phyloP scores from a whole-genome alignment of 2,797 vertebrate species.

The Pseudomugil gertrudae region DNA sequence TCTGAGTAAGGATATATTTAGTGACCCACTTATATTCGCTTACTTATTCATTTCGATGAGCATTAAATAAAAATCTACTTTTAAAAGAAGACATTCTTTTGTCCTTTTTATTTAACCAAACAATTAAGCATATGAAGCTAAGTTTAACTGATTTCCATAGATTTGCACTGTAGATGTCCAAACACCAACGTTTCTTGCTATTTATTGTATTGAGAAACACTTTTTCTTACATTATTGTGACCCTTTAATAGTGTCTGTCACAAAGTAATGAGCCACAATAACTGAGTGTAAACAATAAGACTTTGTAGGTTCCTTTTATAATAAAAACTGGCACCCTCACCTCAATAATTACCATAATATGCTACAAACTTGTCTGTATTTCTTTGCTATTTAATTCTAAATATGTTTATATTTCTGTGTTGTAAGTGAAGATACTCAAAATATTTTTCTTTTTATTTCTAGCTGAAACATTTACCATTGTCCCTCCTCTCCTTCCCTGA shows the following conservation, averaged over 20 bases:
- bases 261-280: background rate
- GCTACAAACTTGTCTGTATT: background rate
- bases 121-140: background rate
- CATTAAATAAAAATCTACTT: too few relatives aligned
- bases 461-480: constrained; percentile 84
- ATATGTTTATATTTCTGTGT: background rate
- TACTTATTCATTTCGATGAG: too few relatives aligned
- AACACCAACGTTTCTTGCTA: background rate
- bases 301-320: background rate
- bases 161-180: background rate
- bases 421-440: background rate
- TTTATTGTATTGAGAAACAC: background rate
- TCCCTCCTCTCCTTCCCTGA: constrained; percentile 89
- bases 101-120: background rate
- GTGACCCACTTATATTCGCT: background rate
- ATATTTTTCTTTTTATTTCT: background rate
- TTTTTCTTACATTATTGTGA: background rate
- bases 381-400: background rate
- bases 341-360: background rate
- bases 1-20: background rate
- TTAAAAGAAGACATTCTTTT: background rate
- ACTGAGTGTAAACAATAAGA: background rate
- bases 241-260: too few relatives aligned
- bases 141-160: background rate
- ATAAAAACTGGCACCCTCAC: background rate